Percentiles rank a stretch among this genome's conserved stretches.
Evolutionary conservation across 2,888 invertebrate genomes (phyloP).

Genomic region (Eristalinus sepulchralis): DNA sequence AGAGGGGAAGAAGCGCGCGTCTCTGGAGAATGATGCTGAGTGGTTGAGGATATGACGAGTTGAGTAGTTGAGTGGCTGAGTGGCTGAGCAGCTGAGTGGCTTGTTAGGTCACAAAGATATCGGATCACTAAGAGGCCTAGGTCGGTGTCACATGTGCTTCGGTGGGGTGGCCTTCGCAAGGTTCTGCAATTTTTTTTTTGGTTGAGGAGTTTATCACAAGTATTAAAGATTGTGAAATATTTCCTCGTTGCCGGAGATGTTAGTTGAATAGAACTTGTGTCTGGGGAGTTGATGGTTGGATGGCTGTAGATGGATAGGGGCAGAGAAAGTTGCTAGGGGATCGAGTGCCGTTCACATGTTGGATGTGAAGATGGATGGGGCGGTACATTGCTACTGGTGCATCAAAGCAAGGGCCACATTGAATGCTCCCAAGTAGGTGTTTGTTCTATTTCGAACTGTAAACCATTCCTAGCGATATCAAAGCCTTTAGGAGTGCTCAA

Average conservation of each 20-base stretch:
- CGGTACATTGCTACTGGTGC: too few species aligned
- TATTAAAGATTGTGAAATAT: neutral
- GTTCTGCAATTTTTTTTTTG: neutral
- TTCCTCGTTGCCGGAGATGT: neutral
- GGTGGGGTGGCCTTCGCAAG: neutral
- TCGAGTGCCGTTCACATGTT: too few species aligned
- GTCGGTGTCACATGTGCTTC: neutral
- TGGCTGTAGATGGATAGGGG: too few species aligned
- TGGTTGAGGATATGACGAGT: neutral
- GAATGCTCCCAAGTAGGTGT: too few species aligned
- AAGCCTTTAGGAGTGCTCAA: too few species aligned
- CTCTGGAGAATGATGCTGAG: constrained; percentile 1
- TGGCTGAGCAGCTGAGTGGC: neutral
- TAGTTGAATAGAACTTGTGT: neutral
- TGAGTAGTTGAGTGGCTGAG: neutral
- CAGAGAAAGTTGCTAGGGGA: too few species aligned
- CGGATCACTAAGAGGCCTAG: neutral
- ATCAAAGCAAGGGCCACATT: too few species aligned
- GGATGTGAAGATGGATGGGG: too few species aligned
- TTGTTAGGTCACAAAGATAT: neutral
- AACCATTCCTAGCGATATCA: too few species aligned
- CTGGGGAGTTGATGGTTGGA: neutral
- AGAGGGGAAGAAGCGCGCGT: neutral
- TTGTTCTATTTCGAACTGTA: too few species aligned
- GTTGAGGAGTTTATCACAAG: neutral